Evolutionary conservation across 2,888 invertebrate genomes (phyloP).

Genomic region (Cheilosia pagana): DNA sequence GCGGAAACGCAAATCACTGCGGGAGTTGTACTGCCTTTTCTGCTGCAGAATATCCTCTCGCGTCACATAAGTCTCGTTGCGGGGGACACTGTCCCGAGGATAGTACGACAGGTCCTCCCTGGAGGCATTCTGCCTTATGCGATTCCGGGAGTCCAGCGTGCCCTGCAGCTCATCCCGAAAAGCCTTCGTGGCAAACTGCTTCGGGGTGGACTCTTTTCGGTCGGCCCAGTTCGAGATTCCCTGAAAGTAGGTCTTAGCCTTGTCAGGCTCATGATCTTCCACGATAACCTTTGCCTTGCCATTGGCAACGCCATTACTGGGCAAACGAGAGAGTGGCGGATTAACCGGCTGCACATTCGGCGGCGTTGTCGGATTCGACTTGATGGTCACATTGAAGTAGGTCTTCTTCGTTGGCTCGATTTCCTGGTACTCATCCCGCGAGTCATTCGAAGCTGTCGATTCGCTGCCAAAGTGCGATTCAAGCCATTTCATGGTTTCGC

Average conservation of each 20-base stretch:
- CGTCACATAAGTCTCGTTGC: conserved; percentile 80
- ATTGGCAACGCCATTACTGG: conserved; percentile 79
- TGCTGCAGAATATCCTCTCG: conserved; percentile 82
- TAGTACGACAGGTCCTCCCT: conserved; percentile 74
- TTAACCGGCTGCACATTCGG: conserved; percentile 81
- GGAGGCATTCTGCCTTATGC: conserved; percentile 79
- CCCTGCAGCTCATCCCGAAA: conserved; percentile 83
- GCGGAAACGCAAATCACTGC: conserved; percentile 80
- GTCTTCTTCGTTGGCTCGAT: conserved; percentile 88
- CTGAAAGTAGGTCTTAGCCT: conserved; percentile 85
- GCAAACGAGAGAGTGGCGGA: conserved; percentile 30
- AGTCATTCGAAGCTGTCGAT: conserved; percentile 89
- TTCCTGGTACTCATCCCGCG: conserved; percentile 83
- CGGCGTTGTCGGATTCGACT: conserved; percentile 85
- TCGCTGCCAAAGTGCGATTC: conserved; percentile 96
- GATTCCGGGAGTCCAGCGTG: conserved; percentile 81
- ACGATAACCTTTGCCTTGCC: conserved; percentile 85
- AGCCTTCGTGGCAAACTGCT: conserved; percentile 82
- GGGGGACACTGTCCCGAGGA: conserved; percentile 51
- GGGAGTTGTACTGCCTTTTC: conserved; percentile 81
- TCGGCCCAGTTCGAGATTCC: conserved; percentile 93
- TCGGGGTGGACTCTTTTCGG: conserved; percentile 84
- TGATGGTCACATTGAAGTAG: conserved; percentile 91
- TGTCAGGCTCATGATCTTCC: conserved; percentile 84
- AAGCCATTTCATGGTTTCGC: conserved; percentile 95